Evolutionary conservation across 23 tunicate species (phyloP).

Genomic region (Styela plicata): DNA sequence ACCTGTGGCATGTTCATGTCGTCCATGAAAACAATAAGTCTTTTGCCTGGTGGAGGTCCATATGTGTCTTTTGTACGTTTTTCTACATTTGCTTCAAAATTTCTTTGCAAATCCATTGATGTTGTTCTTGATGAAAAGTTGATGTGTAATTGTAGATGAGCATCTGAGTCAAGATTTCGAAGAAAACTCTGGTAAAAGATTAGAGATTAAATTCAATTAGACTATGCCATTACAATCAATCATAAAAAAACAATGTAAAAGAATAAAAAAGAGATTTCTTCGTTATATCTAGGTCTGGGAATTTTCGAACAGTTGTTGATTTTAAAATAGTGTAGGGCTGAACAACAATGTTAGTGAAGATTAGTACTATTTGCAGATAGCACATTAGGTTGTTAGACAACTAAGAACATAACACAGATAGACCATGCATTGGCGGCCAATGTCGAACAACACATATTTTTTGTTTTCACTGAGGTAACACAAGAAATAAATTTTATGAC

Average conservation of each 20-base stretch:
- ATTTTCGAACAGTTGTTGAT: no score
- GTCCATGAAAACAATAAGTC: constrained; percentile 97
- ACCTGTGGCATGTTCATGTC: constrained; percentile 99
- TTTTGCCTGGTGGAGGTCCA: constrained; percentile 99
- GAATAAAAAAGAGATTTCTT: not conserved
- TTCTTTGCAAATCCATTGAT: constrained; percentile 99
- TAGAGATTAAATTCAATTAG: not conserved
- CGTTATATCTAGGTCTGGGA: not conserved
- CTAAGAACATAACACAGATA: no score
- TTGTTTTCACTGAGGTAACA: no score
- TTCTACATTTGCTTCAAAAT: constrained; percentile 97
- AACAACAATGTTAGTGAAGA: no score
- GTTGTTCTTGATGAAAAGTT: constrained; percentile 99
- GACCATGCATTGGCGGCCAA: no score
- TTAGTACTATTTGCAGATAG: no score
- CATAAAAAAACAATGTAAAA: not conserved
- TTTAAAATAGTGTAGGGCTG: no score
- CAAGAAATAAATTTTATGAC: no score
- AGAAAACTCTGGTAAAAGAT: constrained; percentile 55
- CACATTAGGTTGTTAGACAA: no score
- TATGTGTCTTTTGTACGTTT: constrained; percentile 95
- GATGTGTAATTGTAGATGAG: constrained; percentile 91
- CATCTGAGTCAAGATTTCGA: constrained; percentile 70
- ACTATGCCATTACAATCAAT: not conserved
- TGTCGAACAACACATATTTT: no score